Conservation (phyloP, 2,888 invertebrate species). For the Seira ritae region DNA sequence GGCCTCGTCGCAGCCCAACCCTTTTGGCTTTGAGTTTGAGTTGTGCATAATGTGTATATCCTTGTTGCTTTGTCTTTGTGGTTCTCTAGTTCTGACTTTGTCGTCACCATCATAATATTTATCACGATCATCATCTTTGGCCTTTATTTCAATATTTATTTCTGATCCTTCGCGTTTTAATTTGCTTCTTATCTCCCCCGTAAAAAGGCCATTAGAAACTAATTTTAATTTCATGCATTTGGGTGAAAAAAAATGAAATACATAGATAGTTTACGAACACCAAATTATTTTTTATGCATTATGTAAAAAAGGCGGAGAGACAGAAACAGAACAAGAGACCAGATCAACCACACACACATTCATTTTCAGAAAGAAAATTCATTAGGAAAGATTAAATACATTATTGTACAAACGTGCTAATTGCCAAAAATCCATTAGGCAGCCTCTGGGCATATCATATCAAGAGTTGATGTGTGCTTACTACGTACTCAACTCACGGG, state of each 20-base stretch:
- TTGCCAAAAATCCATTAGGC: slow-evolving; percentile 63
- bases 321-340: no score
- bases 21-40: background rate
- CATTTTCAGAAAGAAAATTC: slow-evolving; percentile 34
- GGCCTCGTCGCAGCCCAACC: background rate
- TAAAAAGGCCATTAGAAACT: background rate
- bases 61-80: no score
- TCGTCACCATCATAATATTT: background rate
- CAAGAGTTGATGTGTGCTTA: slow-evolving; percentile 54
- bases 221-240: background rate
- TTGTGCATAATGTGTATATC: background rate
- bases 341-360: slow-evolving; percentile 52
- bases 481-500: no score
- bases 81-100: no score
- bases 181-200: background rate
- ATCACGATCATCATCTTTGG: background rate
- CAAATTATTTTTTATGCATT: no score
- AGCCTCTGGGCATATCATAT: slow-evolving; percentile 59
- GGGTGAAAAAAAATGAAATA: background rate
- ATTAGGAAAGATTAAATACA: slow-evolving; percentile 43
- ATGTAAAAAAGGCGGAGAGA: no score
- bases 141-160: no score
- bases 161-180: background rate
- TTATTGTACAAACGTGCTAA: slow-evolving; percentile 58
- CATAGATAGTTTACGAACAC: no score